phyloP scores from a whole-genome alignment of 2,888 invertebrate genomes.

The Sicus ferrugineus region DNA sequence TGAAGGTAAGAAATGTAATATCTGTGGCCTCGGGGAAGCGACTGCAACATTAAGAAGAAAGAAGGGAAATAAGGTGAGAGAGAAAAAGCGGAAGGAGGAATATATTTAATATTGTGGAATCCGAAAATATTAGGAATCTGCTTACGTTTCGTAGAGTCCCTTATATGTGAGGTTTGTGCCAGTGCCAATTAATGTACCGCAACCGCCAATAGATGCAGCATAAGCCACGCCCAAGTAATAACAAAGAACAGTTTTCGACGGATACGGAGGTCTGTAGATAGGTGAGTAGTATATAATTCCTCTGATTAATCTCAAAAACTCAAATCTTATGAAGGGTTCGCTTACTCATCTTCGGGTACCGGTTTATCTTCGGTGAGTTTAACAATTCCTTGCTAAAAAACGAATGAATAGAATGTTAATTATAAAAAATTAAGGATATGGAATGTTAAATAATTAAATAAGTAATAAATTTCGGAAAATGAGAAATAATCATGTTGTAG shows the following conservation, averaged over 20 bases:
- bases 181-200: constrained; percentile 76
- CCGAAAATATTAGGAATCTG: not conserved
- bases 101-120: not conserved
- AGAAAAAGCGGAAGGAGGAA: too few species aligned
- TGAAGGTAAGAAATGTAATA: constrained; percentile 40
- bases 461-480: too few species aligned
- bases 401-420: too few species aligned
- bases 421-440: too few species aligned
- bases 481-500: too few species aligned
- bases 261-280: constrained; percentile 53
- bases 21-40: constrained; percentile 41
- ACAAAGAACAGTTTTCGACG: constrained; percentile 74
- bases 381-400: too few species aligned
- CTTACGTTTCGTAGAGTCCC: constrained; percentile 71
- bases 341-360: too few species aligned
- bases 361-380: too few species aligned
- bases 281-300: not conserved
- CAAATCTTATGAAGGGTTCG: not conserved
- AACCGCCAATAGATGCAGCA: constrained; percentile 76
- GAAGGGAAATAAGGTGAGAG: not conserved
- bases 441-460: too few species aligned
- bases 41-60: constrained; percentile 45
- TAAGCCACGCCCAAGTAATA: constrained; percentile 79
- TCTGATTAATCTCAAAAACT: not conserved
- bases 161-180: constrained; percentile 81